Conservation (phyloP, 2,113 vertebrate genomes). For the Nothoprocta pentlandii region DNA sequence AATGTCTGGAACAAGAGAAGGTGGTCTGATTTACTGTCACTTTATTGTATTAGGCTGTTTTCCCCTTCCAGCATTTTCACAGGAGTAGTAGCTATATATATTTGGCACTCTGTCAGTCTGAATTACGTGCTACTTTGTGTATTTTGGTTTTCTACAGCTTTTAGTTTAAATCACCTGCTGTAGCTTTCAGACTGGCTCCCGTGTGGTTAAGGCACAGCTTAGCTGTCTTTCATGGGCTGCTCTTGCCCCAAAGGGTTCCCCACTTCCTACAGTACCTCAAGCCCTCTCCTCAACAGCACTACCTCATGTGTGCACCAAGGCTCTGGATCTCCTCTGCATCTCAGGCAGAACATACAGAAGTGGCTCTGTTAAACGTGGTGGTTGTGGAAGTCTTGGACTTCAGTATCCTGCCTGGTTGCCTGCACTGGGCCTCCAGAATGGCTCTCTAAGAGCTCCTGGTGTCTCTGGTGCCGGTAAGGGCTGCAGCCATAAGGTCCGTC, state of each 20-base stretch:
- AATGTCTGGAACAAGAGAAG: neutral
- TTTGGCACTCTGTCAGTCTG: neutral
- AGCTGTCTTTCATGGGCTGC: neutral
- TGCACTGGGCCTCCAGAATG: neutral
- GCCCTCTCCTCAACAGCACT: neutral
- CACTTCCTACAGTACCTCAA: neutral
- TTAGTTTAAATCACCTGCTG: neutral
- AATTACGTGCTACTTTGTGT: neutral
- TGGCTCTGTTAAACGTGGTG: neutral
- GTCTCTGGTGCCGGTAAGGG: neutral
- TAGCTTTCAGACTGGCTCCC: neutral
- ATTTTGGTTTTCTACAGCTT: neutral
- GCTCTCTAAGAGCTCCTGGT: fast-evolving
- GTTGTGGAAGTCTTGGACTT: neutral
- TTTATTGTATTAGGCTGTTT: neutral
- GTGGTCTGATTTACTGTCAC: neutral
- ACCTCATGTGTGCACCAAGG: neutral
- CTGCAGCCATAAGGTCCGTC: neutral
- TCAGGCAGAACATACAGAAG: neutral
- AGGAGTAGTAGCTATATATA: neutral
- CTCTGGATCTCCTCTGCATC: neutral
- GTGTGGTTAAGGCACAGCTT: neutral
- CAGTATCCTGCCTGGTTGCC: neutral
- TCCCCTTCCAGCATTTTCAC: neutral
- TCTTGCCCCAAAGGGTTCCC: neutral